Evolutionary conservation across 2,888 invertebrate genomes (phyloP).

Genomic region (Agriotes lineatus): DNA sequence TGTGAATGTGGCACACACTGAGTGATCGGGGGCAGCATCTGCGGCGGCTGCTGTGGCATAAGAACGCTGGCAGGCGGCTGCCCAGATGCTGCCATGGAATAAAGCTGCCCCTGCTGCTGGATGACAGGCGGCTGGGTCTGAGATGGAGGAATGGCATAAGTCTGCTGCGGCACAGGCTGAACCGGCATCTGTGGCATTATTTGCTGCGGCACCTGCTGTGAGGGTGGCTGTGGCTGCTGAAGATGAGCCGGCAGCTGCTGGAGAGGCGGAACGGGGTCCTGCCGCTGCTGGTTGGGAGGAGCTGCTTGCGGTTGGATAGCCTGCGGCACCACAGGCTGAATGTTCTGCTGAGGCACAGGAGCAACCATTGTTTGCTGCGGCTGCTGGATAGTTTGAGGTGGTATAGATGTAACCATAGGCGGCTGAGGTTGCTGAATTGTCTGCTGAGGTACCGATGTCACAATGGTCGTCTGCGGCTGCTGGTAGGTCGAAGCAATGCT

Average conservation of each 20-base stretch:
- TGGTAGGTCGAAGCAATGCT: conserved; percentile 9
- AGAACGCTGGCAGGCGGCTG: conserved; percentile 1
- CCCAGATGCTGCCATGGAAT: not conserved
- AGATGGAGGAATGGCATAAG: not conserved
- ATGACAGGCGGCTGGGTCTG: not conserved
- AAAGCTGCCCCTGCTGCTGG: conserved; percentile 31
- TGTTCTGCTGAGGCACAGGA: not conserved
- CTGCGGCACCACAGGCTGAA: not conserved
- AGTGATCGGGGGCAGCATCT: not conserved
- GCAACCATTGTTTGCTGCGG: conserved; percentile 9
- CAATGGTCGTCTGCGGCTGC: conserved; percentile 16
- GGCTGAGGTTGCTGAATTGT: conserved; percentile 13
- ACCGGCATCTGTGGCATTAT: conserved; percentile 20
- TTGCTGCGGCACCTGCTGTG: conserved; percentile 26
- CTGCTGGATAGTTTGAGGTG: conserved; percentile 19
- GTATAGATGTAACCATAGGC: not conserved
- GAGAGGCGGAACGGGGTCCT: conserved; percentile 23
- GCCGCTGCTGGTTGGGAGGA: not conserved
- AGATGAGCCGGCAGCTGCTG: conserved; percentile 40
- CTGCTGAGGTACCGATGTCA: not conserved
- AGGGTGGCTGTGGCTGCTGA: conserved; percentile 50
- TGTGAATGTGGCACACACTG: conserved; percentile 41
- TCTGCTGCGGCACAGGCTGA: not conserved
- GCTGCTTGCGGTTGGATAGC: conserved; percentile 24
- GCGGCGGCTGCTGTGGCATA: conserved; percentile 1